phyloP scores from a whole-genome alignment of 2,888 invertebrate species.

The Calliopum simillimum region DNA sequence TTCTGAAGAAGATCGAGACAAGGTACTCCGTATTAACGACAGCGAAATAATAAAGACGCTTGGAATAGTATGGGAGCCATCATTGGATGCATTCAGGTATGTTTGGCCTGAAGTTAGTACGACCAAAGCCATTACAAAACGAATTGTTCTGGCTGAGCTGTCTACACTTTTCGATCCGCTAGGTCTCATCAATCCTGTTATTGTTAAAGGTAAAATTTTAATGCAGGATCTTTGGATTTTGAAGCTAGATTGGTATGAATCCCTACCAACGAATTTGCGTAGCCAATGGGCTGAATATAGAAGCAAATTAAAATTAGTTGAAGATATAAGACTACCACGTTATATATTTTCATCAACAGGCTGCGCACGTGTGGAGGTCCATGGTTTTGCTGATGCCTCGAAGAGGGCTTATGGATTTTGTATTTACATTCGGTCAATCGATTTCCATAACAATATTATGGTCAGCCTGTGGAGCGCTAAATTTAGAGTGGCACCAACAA shows the following conservation, averaged over 20 bases:
- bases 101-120: constrained; percentile 20
- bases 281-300: neutral
- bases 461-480: constrained; percentile 40
- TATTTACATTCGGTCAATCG: constrained; percentile 38
- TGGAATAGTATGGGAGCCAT: constrained; percentile 37
- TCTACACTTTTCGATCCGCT: constrained; percentile 35
- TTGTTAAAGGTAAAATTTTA: constrained; percentile 37
- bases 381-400: neutral
- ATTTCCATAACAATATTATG: constrained; percentile 41
- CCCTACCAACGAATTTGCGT: constrained; percentile 4
- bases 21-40: constrained; percentile 32
- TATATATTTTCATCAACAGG: no score
- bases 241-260: constrained; percentile 17
- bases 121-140: constrained; percentile 29
- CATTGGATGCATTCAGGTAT: constrained; percentile 31
- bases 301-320: neutral
- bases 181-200: no score
- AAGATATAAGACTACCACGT: no score
- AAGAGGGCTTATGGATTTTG: constrained; percentile 5
- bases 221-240: constrained; percentile 39
- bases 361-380: neutral
- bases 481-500: constrained; percentile 36
- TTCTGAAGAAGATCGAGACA: constrained; percentile 24
- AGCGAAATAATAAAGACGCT: constrained; percentile 37
- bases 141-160: constrained; percentile 27